Evolutionary conservation across 2,888 invertebrate genomes (phyloP), one percentile per base, ranked within the genome.

Genomic region (Oxystoma pomonae): DNA sequence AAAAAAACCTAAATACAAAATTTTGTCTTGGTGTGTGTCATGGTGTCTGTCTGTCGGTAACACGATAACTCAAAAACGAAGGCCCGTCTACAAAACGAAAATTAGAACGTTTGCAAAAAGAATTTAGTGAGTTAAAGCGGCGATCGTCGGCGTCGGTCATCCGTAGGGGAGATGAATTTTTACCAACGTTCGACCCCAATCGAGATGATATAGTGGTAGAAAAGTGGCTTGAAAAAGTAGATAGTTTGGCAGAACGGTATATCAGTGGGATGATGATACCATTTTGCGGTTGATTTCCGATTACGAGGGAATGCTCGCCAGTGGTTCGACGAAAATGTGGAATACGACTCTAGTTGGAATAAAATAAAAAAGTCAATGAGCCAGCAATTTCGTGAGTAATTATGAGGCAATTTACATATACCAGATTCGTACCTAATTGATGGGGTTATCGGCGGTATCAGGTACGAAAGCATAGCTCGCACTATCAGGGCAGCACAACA

Each of bases 381-480:
- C 50, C 55, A 53, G 22, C 58, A 55, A 57, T 64, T 61, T 55
- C 60, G 55, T 20, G 59, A 67, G 59, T 57, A 56, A 60, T 51
- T 69, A 65, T 57, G 66, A 66, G 50, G 55, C 64, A 1, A 16
- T 7, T 35, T 16, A 66, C 18, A 9, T 18, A 58, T 58, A 49
- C 58, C 58, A 1, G 49, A 58, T 58, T 2, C 17, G 19, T 58
- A 59, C 52, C 52, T 67, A 57, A 57, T 67, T 21, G 67, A 69
- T 62, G 68, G 65, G 1, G 64, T 67, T 1, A 69, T 69, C 51
- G 64, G 64, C 12, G 67, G 67, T 12, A 66, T 66, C n/a, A 59
- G 63, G 9, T 60, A 66, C 58, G 64, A 64, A 60, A 62, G 58
- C 21, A 58, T 66, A 17, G 64, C 62, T n/a, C n/a, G n/a, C n/a